phyloP scores from a whole-genome alignment of 2,113 vertebrate species.

The Myiozetetes cayanensis region DNA sequence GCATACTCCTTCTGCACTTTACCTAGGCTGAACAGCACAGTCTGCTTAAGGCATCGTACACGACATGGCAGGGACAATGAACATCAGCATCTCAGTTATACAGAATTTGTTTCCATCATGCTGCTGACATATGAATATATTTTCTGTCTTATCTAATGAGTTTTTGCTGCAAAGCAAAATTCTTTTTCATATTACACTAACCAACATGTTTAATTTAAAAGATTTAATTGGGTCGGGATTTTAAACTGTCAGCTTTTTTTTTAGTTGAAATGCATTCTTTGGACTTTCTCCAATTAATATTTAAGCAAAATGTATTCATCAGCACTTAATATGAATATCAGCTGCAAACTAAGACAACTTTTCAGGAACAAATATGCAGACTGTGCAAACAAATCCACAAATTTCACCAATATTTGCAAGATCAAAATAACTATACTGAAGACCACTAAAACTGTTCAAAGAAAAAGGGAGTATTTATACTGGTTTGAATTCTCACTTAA shows the following conservation, averaged over 20 bases:
- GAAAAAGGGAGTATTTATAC: not conserved
- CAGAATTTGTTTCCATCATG: not conserved
- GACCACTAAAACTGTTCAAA: not conserved
- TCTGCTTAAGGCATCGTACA: not conserved
- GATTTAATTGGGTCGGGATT: not conserved
- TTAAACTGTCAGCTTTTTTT: not conserved
- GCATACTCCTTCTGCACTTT: accelerated
- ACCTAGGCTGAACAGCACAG: not conserved
- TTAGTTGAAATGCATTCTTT: not conserved
- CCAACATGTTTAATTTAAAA: not conserved
- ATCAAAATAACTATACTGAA: not conserved
- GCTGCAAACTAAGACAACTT: not conserved
- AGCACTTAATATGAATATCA: not conserved
- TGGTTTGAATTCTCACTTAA: not conserved
- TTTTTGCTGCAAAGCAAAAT: not conserved
- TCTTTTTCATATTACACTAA: not conserved
- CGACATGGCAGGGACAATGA: not conserved
- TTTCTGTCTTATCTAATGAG: not conserved
- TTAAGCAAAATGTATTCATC: not conserved
- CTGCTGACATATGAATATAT: not conserved
- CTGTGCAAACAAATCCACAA: not conserved
- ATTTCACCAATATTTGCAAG: not conserved
- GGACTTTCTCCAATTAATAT: not conserved
- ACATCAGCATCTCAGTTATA: not conserved
- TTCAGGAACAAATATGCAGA: not conserved